These are phyloP conservation scores for Proteles cristata DNA, from an alignment of 2,113 vertebrate genomes.

Conservation along the genomic window DNA sequence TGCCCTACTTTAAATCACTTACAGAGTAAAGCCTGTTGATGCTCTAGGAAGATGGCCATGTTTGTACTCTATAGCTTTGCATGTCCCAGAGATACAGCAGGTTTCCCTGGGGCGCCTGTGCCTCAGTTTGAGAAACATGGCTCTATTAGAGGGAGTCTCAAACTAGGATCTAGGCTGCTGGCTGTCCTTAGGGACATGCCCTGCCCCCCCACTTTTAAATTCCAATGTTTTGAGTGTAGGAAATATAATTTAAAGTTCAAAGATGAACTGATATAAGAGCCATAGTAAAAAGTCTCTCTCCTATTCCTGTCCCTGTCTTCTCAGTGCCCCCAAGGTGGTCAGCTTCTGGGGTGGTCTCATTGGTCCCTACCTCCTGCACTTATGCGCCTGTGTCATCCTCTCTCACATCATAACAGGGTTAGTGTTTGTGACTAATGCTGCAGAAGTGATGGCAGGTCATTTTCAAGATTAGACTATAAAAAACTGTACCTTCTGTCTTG, in stretches of 20 bases:
- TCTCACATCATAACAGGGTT: accelerated
- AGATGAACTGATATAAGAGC: not conserved
- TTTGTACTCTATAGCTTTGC: not conserved
- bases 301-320: not conserved
- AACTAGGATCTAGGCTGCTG: not conserved
- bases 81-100: not conserved
- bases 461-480: not conserved
- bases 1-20: not conserved
- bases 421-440: not conserved
- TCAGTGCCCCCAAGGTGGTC: not conserved
- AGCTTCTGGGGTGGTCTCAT: not conserved
- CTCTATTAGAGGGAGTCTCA: not conserved
- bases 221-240: not conserved
- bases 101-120: not conserved
- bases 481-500: not conserved
- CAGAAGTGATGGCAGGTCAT: not conserved
- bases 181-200: not conserved
- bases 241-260: not conserved
- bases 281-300: not conserved
- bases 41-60: not conserved
- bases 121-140: not conserved
- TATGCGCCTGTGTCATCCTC: too few relatives aligned
- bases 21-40: not conserved
- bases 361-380: not conserved
- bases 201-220: not conserved